A percentile compares a stretch with the other conserved stretches of the same genome.
phyloP scores from a whole-genome alignment of 2,797 vertebrate species.

The Acomys russatus region DNA sequence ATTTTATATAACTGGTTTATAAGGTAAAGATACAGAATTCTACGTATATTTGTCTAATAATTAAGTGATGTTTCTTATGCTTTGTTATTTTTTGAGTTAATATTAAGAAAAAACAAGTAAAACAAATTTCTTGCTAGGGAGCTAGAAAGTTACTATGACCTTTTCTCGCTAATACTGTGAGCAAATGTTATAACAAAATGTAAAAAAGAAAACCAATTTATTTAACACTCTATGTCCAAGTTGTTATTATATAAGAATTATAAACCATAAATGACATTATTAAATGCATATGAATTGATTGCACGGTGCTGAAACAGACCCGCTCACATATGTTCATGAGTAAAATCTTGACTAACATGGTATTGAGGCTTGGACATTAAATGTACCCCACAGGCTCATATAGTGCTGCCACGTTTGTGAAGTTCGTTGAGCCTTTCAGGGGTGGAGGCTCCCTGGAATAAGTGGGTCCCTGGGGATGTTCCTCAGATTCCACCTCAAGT shows the following conservation, averaged over 20 bases:
- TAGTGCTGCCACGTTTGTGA: not conserved
- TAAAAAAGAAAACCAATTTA: not conserved
- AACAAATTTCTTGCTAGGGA: not conserved
- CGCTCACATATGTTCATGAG: accelerated
- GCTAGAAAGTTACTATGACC: not conserved
- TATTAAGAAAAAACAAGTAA: not conserved
- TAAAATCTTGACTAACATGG: not conserved
- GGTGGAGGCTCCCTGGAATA: not conserved
- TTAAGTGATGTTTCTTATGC: not conserved
- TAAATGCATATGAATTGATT: not conserved
- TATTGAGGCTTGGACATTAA: not conserved
- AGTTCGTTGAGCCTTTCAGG: not conserved
- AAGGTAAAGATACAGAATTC: not conserved
- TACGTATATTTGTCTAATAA: not conserved
- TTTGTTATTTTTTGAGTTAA: not conserved
- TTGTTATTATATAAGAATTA: not conserved
- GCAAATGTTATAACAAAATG: not conserved
- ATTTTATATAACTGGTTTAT: too few relatives aligned
- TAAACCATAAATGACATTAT: not conserved
- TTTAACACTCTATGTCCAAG: not conserved
- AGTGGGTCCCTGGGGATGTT: not conserved
- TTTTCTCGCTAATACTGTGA: not conserved
- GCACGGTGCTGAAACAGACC: not conserved
- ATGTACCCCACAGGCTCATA: not conserved
- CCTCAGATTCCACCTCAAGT: not conserved